Base-by-base conservation (phyloP, 2,888 invertebrate species). In the Euzetes globulus region DNA sequence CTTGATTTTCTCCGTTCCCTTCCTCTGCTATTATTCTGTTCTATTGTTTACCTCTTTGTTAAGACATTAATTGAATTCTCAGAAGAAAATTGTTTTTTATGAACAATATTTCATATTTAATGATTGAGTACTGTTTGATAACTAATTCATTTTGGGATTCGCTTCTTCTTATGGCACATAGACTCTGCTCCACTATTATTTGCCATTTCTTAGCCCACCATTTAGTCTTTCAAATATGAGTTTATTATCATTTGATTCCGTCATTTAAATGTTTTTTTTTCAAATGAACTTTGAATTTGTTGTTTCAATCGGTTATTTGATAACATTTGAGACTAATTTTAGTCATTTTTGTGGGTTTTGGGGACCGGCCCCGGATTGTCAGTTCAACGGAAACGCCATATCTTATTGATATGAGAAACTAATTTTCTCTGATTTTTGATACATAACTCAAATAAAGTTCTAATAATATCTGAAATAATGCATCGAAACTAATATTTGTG, bases 91-190 rank as follows among this genome's bases (percentile, higher is more conserved):
- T 52, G 5, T 33, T 33, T 7, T 52, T 52, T 52, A 19, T 52
- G 47, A 19, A n/a, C n/a, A 19, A 52, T 52, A 52, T 52, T 52
- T 52, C 52, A 52, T 52, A 52, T 52, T 52, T 52, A 52, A 52
- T 52, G 52, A 52, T 52, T 52, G 52, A 52, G 19, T 52, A 52
- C 52, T 52, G 19, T 52, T 52, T 52, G 19, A 52, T 47, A 52
- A 52, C 19, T 6, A 15, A 52, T 52, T 47, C 47, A 47, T n/a
- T 47, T 33, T 33, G 33, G 7, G 33, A 33, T 33, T 33, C 33
- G 7, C 33, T 33, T 33, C 33, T 33, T 33, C 4, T 33, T 33
- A 33, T 33, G 33, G 33, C 5, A 33, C 33, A n/a, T n/a, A n/a
- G n/a, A n/a, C n/a, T n/a, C n/a, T n/a, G n/a, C n/a, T n/a, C n/a